Conservation (phyloP, 2,113 vertebrate species). For the Dipodomys spectabilis region DNA sequence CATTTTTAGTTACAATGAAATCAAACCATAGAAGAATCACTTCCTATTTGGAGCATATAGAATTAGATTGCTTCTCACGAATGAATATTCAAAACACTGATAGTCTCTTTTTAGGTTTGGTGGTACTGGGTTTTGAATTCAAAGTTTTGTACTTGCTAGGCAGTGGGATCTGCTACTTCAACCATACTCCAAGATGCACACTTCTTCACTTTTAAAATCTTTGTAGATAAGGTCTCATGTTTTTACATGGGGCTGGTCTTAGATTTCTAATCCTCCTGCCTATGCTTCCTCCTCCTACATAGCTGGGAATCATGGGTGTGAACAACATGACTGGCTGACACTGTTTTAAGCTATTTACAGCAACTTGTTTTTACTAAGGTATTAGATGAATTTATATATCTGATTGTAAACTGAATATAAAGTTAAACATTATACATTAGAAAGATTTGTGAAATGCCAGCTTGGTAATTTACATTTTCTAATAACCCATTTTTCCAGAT, state of each 20-base stretch:
- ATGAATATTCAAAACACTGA: neutral
- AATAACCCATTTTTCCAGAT: constrained; percentile 18
- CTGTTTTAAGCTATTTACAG: constrained; percentile 43
- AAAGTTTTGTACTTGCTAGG: too few species aligned
- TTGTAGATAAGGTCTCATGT: too few species aligned
- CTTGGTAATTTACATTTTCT: constrained; percentile 39
- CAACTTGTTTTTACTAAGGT: constrained; percentile 10
- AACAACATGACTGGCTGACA: neutral
- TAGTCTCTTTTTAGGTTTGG: too few species aligned
- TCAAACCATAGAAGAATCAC: neutral
- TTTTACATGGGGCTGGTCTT: too few species aligned
- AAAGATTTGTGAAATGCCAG: constrained; percentile 32
- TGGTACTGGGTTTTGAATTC: too few species aligned
- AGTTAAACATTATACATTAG: constrained; percentile 32
- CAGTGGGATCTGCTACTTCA: too few species aligned
- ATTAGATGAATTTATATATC: neutral
- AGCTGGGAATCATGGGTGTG: too few species aligned
- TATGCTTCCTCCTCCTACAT: too few species aligned
- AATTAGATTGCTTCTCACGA: neutral
- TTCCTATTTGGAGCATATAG: constrained; percentile 39
- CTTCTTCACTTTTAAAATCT: too few species aligned
- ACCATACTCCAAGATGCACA: too few species aligned
- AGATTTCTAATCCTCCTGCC: too few species aligned
- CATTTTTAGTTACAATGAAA: constrained; percentile 46
- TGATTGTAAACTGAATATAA: constrained; percentile 40